Percentiles rank a stretch among this genome's conserved stretches.
Evolutionary conservation across 2,113 vertebrate genomes (phyloP).

Genomic region (Oophaga pumilio): DNA sequence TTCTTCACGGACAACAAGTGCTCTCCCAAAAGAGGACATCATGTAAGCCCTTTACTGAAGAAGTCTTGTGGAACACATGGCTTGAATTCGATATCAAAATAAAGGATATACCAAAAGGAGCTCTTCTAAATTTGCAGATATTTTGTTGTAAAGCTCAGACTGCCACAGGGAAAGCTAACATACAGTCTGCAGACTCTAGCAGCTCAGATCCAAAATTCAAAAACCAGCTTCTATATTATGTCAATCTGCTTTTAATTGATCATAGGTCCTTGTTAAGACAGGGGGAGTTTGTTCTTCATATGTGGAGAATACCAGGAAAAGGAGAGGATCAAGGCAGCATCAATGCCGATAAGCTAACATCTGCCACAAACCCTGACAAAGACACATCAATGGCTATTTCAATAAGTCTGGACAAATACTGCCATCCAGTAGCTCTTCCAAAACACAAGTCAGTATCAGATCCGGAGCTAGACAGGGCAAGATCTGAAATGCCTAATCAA

Average conservation of each 20-base stretch:
- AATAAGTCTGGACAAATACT: constrained; percentile 91
- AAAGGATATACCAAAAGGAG: constrained; percentile 92
- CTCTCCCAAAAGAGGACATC: constrained; percentile 88
- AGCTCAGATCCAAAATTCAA: constrained; percentile 81
- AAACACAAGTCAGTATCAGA: constrained; percentile 78
- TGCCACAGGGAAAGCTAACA: constrained; percentile 69
- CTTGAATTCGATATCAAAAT: constrained; percentile 94
- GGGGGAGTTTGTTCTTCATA: constrained; percentile 94
- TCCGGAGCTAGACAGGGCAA: constrained; percentile 78
- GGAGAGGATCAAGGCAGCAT: constrained; percentile 92
- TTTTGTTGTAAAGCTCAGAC: constrained; percentile 85
- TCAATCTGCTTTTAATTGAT: constrained; percentile 93
- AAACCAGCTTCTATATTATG: constrained; percentile 91
- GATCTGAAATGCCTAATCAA: constrained; percentile 95
- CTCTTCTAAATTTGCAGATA: constrained; percentile 91
- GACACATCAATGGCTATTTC: constrained; percentile 91
- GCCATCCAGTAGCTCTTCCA: constrained; percentile 92
- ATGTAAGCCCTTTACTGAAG: constrained; percentile 89
- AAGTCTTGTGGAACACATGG: constrained; percentile 96
- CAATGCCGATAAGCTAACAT: constrained; percentile 95
- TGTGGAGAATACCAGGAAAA: constrained; percentile 97
- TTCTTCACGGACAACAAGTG: constrained; percentile 94
- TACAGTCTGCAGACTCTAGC: constrained; percentile 71
- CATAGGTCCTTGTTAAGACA: constrained; percentile 92
- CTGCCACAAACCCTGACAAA: constrained; percentile 96